phyloP scores from a whole-genome alignment of 2,113 vertebrate genomes.

The Chitala chitala region DNA sequence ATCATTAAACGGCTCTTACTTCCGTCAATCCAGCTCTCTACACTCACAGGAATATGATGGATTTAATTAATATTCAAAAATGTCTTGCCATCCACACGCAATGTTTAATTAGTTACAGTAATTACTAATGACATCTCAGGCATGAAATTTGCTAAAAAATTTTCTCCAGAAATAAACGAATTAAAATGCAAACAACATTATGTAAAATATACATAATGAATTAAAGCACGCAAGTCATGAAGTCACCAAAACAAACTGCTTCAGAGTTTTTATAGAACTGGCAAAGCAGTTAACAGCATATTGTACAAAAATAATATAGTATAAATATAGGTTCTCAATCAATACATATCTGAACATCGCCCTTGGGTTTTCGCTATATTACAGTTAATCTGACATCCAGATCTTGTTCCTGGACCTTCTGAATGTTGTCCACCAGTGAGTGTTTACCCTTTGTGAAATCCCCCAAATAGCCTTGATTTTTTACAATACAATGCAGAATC shows the following conservation, averaged over 20 bases:
- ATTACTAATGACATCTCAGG: conserved; percentile 32
- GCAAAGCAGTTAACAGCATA: not conserved
- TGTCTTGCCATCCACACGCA: conserved; percentile 12
- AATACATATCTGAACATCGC: too few relatives aligned
- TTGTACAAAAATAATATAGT: too few relatives aligned
- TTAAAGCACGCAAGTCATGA: not conserved
- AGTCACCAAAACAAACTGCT: not conserved
- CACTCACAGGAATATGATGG: conserved; percentile 23
- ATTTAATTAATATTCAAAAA: conserved; percentile 27
- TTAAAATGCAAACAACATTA: not conserved
- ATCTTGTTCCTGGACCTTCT: not conserved
- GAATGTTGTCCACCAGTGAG: not conserved
- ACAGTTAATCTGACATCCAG: not conserved
- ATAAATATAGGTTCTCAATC: too few relatives aligned
- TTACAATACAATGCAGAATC: not conserved
- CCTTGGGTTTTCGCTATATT: not conserved
- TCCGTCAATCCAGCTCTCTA: not conserved
- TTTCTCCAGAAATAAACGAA: not conserved
- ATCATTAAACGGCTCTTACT: conserved; percentile 7
- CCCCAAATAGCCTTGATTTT: too few relatives aligned
- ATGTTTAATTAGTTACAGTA: conserved; percentile 23
- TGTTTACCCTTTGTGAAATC: not conserved
- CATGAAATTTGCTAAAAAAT: conserved; percentile 29
- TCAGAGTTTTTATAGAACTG: not conserved
- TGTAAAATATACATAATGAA: too few relatives aligned